Base-by-base conservation (phyloP, 2,113 vertebrate species). In the Apistogramma diplotaenia region DNA sequence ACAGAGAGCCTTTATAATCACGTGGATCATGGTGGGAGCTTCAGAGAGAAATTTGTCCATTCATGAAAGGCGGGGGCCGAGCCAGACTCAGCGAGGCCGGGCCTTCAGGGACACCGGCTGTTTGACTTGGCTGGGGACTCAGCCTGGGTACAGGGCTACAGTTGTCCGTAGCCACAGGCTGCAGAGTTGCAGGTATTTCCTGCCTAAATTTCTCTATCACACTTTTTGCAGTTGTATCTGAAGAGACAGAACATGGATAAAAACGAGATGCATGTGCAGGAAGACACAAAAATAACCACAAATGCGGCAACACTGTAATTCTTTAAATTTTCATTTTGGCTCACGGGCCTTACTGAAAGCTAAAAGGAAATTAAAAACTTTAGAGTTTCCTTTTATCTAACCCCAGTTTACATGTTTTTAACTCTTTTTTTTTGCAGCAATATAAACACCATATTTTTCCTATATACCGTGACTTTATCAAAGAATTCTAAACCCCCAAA, bases 211-310 rank as follows among this genome's bases (percentile, higher is more conserved):
- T 90, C 87, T 87, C 90, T 87, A 89, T 93, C 82, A 71, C 84
- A 61, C 76, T 71, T 78, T 86, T 87, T 90, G 83, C 89, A 82
- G 96, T 95, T 94, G 93, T 94, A 96, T 95, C 73, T 35, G 27
- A 83, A 91, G 85, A 95, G 91, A 74, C 93, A 95, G 79, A 85
- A 80, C 82, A 62, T 9, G 70, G 78, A 95, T 95, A 95, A 95
- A 95, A 95, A 95, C 92, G 93, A 93, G 96, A 94, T 33, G 81
- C 53, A 18, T 51, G 49, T 27, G 55, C 57, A 46, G 57, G 35
- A 59, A 72, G 76, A 85, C 56, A 83, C 72, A 83, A 77, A 83
- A 19, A 51, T 55, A 79, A 27, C 61, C 67, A 49, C 74, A 85
- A 54, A 72, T 16, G 58, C 46, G 51, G 58, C 31, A 59, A 8